Percentiles rank a stretch among this genome's conserved stretches.
Evolutionary conservation across 2,113 vertebrate species (phyloP).

Genomic region (Porphyrio hochstetteri): DNA sequence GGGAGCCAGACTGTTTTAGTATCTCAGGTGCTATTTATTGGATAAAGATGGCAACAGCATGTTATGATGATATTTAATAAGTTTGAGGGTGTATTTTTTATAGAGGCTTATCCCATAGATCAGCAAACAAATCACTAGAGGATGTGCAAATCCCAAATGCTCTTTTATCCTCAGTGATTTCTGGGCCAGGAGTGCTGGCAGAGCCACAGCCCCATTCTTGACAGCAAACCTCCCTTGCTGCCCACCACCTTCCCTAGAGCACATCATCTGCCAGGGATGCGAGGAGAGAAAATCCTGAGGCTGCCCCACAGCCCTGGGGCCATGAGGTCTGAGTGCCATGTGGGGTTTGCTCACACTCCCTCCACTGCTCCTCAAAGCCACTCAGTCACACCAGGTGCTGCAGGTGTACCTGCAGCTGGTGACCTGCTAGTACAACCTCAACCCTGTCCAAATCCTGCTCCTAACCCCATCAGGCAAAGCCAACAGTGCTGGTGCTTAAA

Average conservation of each 20-base stretch:
- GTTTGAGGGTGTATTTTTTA: not conserved
- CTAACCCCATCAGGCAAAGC: not conserved
- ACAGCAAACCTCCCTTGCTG: not conserved
- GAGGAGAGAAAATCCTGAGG: not conserved
- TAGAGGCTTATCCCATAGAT: not conserved
- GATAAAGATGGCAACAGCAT: not conserved
- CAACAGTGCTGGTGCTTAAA: not conserved
- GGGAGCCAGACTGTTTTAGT: not conserved
- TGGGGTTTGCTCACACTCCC: not conserved
- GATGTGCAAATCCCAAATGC: not conserved
- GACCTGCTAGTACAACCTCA: not conserved
- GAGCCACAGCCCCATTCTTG: not conserved
- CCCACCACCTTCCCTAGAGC: not conserved
- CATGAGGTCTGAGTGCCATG: not conserved
- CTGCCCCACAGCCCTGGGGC: not conserved
- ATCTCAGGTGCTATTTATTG: not conserved
- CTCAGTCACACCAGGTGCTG: not conserved
- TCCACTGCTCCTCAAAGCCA: not conserved
- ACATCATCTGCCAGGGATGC: not conserved
- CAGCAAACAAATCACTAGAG: not conserved
- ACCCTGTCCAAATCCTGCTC: not conserved
- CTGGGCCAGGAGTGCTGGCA: not conserved
- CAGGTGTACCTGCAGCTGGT: accelerated
- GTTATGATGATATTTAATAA: not conserved
- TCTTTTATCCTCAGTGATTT: not conserved